Evolutionary conservation across 2,888 invertebrate species (phyloP), one percentile per base, ranked within the genome.

Genomic region (Tholera decimalis): DNA sequence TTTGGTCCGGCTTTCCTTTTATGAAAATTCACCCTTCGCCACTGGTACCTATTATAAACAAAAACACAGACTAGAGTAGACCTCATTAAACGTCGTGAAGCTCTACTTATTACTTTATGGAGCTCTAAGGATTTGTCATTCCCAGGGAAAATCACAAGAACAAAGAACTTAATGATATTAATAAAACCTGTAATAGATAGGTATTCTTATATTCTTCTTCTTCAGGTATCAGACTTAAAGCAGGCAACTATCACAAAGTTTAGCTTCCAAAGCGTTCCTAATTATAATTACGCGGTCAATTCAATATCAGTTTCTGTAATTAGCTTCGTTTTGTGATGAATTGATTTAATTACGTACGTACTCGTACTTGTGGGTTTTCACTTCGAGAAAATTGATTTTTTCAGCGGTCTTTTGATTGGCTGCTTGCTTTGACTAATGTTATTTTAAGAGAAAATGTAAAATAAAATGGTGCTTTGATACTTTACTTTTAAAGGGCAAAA

Each of bases 301-400:
- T 28, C 13, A 39, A 39, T n/a, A 22, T 33, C 26, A 44, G 0
- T 7, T 55, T 18, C 15, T 11, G 8, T 30, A 30, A 33, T 33
- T 18, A 43, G 26, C 26, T 57, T 35, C 9, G 1, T 47, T 30
- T 37, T 59, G 26, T 35, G 1, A 35, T 28, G 3, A 60, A 28
- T 44, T 28, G 18, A 26, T 26, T 53, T 28, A 59, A 60, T 44
- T 39, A n/a, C 7, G 18, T 18, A 39, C 39, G 9, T 18, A 39
- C 28, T 33, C 3, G 13, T 7, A 24, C 26, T 59, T 35, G 0
- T 5, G 18, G 22, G 30, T 6, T 30, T 60, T 37, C 4, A 24
- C n/a, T 24, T 0, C 28, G 6, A 44, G 5, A n/a, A 8, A 30
- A n/a, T 49, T 30, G 18, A 11, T 13, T 20, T 8, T 46, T 24